phyloP scores from a whole-genome alignment of 2,113 vertebrate species.

The Fulmarus glacialis region DNA sequence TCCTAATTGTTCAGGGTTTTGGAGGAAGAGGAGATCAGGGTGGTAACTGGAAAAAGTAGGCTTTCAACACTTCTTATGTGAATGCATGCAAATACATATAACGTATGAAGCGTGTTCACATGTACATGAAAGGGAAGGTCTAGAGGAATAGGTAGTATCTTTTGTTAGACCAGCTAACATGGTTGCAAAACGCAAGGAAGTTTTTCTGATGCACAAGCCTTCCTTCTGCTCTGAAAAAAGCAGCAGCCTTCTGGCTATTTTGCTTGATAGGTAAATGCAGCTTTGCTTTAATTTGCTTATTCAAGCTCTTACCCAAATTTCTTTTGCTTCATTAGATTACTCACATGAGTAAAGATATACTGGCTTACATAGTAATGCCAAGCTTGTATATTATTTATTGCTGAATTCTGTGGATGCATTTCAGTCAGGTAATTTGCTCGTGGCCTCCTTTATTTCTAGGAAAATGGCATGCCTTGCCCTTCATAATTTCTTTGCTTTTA shows the following conservation, averaged over 20 bases:
- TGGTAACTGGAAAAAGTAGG: not conserved
- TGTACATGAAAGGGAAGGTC: not conserved
- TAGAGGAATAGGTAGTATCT: not conserved
- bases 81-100: accelerated
- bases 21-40: not conserved
- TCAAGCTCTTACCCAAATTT: not conserved
- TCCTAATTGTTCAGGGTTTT: not conserved
- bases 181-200: not conserved
- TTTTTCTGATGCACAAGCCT: not conserved
- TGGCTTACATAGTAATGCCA: not conserved
- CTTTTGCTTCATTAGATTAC: slow-evolving; percentile 7
- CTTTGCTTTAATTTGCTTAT: slow-evolving; percentile 36
- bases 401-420: not conserved
- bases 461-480: slow-evolving; percentile 49
- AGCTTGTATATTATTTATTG: not conserved
- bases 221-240: not conserved
- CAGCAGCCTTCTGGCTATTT: not conserved
- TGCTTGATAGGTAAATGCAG: not conserved
- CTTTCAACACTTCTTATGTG: not conserved
- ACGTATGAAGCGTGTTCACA: not conserved
- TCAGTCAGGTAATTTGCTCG: not conserved
- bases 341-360: not conserved
- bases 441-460: slow-evolving; percentile 43
- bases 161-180: not conserved
- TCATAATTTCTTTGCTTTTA: slow-evolving; percentile 56